A percentile compares a stretch with the other conserved stretches of the same genome.
phyloP scores from a whole-genome alignment of 2,113 vertebrate genomes.

The Eurystomus gularis region DNA sequence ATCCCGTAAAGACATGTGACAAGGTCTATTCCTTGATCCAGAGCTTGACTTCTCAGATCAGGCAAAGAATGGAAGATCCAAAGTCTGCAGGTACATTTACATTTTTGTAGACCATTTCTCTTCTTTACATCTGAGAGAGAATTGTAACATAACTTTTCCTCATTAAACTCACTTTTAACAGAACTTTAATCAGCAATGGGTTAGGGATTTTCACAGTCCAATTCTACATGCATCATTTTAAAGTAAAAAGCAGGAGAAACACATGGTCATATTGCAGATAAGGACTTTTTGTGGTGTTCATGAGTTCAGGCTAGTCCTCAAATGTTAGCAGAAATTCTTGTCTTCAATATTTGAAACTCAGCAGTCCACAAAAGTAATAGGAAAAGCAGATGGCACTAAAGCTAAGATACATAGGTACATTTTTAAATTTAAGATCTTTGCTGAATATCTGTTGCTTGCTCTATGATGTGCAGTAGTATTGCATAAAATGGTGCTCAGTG shows the following conservation, averaged over 20 bases:
- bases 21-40: conserved; percentile 89
- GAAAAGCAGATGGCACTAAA: background rate
- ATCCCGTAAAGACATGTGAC: conserved; percentile 89
- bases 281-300: background rate
- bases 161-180: background rate
- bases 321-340: background rate
- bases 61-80: conserved; percentile 87
- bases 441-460: background rate
- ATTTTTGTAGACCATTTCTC: background rate
- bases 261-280: background rate
- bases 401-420: background rate
- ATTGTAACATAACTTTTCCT: background rate
- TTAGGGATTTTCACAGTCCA: background rate
- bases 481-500: background rate
- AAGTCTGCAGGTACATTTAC: conserved; percentile 82
- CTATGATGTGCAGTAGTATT: background rate
- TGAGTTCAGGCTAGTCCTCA: background rate
- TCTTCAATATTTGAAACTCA: background rate
- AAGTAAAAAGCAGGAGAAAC: background rate
- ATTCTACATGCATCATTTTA: background rate
- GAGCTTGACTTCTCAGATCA: conserved; percentile 87
- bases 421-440: background rate
- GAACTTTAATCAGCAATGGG: background rate
- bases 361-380: background rate
- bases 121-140: background rate